These are phyloP conservation scores for Clusia tigrina DNA, from an alignment of 2,888 invertebrate species.

Conservation along the genomic window DNA sequence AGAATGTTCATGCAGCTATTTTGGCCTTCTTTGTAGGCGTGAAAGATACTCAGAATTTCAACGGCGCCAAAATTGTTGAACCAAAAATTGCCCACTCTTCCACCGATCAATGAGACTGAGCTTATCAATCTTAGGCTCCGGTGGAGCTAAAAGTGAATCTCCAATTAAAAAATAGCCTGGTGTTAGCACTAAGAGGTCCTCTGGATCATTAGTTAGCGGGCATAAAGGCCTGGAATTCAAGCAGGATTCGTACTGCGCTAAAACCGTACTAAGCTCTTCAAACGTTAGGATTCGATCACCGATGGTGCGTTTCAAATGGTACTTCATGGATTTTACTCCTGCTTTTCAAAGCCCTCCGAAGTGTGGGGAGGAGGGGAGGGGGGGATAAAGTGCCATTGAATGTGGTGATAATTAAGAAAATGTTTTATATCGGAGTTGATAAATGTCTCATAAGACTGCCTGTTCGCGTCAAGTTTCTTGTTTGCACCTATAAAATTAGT, in stretches of 20 bases:
- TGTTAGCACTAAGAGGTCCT: conserved; percentile 24
- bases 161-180: conserved; percentile 30
- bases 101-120: conserved; percentile 15
- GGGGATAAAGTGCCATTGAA: conserved; percentile 22
- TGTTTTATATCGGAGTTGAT: neutral
- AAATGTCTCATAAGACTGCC: too few relatives aligned
- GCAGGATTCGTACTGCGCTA: conserved; percentile 16
- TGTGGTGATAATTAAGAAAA: conserved; percentile 6
- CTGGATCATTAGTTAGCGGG: conserved; percentile 6
- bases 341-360: conserved; percentile 28
- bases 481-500: conserved; percentile 26
- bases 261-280: conserved; percentile 12
- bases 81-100: conserved; percentile 14
- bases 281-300: too few relatives aligned
- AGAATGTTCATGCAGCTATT: too few relatives aligned
- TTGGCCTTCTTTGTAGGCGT: too few relatives aligned
- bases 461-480: conserved; percentile 1
- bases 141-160: conserved; percentile 26
- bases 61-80: conserved; percentile 22
- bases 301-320: conserved; percentile 23
- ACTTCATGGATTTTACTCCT: conserved; percentile 23
- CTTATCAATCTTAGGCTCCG: conserved; percentile 4
- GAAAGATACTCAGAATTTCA: too few relatives aligned
- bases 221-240: conserved; percentile 15
- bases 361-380: conserved; percentile 22